A percentile compares a stretch with the other conserved stretches of the same genome.
Conservation (phyloP, 2,113 vertebrate species). For the Pimephales promelas region DNA sequence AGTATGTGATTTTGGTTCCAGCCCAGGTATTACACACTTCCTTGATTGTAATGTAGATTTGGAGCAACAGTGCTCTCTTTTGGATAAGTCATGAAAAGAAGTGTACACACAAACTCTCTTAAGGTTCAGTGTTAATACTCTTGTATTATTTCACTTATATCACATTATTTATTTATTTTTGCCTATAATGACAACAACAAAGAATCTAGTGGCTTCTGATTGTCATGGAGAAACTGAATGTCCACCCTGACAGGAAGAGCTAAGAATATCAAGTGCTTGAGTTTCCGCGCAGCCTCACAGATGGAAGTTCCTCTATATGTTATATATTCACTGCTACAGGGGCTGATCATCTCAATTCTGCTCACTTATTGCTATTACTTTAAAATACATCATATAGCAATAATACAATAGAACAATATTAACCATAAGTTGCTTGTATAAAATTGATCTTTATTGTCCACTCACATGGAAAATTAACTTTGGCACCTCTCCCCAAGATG, state of each 20-base stretch:
- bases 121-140: background rate
- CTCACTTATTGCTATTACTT: background rate
- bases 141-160: no score
- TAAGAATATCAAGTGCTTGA: constrained; percentile 52
- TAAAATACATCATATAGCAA: background rate
- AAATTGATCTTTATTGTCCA: background rate
- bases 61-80: background rate
- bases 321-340: background rate
- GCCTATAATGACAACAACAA: background rate
- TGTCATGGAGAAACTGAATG: constrained; percentile 52
- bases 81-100: constrained; percentile 12
- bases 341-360: background rate
- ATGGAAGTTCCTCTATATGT: constrained; percentile 45
- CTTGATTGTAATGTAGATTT: background rate
- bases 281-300: constrained; percentile 43
- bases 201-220: constrained; percentile 16
- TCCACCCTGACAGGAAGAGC: constrained; percentile 52
- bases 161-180: background rate
- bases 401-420: background rate
- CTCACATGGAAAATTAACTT: background rate
- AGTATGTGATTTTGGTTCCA: no score
- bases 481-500: background rate
- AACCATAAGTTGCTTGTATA: background rate
- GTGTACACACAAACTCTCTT: background rate
- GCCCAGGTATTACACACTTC: background rate